Evolutionary conservation across 2,888 invertebrate genomes (phyloP), one percentile per base, ranked within the genome.

Genomic region (Aleiodes testaceus): DNA sequence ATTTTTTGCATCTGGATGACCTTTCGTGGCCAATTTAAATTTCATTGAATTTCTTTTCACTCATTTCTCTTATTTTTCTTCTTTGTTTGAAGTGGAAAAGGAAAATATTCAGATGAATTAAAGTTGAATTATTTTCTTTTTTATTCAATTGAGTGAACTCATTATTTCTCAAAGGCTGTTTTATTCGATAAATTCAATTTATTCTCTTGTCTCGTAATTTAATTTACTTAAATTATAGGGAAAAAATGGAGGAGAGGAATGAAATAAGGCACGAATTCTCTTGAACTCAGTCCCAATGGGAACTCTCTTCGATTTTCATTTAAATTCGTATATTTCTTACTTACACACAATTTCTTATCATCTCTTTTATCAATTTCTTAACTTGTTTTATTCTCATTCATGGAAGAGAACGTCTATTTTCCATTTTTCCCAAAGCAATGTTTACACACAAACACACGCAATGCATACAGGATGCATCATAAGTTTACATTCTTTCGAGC

Each of bases 271-370:
- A 50, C 26, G 49, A 66, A 52, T 71, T 44, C 45, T 50, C 50
- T 66, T 59, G 26, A 18, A 22, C 22, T 66, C 50, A 66, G 52
- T 67, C 66, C 50, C 61, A 16, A 67, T 61, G 52, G 66, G 52
- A 52, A n/a, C n/a, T n/a, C 12, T 63, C 45, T 52, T 71, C 63
- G 52, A 71, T 71, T 71, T 49, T 67, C 45, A 22, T 49, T 61
- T 12, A 45, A 59, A 47, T 68, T 44, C 50, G 30, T 45, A 45
- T 45, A 18, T 65, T 44, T 45, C 26, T 36, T 50, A 36, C 45
- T 44, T 44, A 22, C 16, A 44, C 2, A 36, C 44, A 42, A 53
- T 63, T 61, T 22, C 4, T 18, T 30, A 52, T 49, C 36, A 44
- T 49, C 36, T 42, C 45, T 18, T 4, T 42, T n/a, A 22, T 36